Conservation (phyloP, 1,140 invertebrate species). For the Hypothenemus hampei region DNA sequence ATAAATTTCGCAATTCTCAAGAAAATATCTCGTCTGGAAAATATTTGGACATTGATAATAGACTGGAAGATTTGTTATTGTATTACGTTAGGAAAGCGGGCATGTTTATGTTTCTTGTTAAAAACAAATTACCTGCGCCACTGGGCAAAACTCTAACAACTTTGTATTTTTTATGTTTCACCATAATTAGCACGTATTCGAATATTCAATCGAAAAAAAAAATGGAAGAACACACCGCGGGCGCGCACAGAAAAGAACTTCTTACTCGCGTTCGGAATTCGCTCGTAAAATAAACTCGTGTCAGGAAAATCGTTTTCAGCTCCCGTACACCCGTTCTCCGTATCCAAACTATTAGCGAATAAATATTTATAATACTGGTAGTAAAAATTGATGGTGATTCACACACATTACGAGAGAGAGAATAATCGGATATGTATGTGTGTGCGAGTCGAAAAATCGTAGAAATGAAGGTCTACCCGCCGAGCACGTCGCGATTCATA, state of each 20-base stretch:
- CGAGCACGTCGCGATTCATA: too few species aligned
- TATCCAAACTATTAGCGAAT: slow-evolving; percentile 22
- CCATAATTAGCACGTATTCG: slow-evolving; percentile 6
- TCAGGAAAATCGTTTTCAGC: slow-evolving; percentile 18
- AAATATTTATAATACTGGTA: slow-evolving; percentile 30
- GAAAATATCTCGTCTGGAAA: too few species aligned
- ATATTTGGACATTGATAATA: too few species aligned
- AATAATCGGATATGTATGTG: background rate
- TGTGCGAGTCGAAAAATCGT: background rate
- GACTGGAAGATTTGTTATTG: too few species aligned
- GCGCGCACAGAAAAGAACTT: slow-evolving; percentile 6
- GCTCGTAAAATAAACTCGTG: slow-evolving; percentile 9
- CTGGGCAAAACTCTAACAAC: slow-evolving; percentile 11
- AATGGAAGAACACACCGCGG: slow-evolving; percentile 4
- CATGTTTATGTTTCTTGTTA: too few species aligned
- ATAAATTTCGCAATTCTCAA: too few species aligned
- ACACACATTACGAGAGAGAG: slow-evolving; percentile 7
- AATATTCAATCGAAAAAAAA: background rate
- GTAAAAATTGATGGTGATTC: slow-evolving; percentile 26
- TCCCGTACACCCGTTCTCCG: slow-evolving; percentile 5
- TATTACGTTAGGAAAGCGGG: too few species aligned
- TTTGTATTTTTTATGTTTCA: slow-evolving; percentile 26
- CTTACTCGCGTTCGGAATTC: slow-evolving; percentile 13
- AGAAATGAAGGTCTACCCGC: slow-evolving; percentile 8
- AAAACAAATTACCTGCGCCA: slow-evolving; percentile 11